These are phyloP conservation scores for Hippocampus abdominalis DNA, from an alignment of 2,113 vertebrate species.

Conservation along the genomic window DNA sequence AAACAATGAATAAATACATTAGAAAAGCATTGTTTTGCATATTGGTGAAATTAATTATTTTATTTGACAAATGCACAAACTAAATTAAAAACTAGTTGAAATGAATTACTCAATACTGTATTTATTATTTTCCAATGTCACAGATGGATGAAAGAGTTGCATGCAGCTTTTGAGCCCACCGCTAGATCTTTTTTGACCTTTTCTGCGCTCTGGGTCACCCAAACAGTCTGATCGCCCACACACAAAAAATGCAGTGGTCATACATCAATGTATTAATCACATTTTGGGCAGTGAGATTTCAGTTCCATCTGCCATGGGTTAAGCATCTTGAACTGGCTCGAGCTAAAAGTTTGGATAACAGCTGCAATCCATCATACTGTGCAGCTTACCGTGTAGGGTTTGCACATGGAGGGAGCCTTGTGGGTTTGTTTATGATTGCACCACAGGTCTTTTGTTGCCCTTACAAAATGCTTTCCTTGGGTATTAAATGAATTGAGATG, in stretches of 20 bases:
- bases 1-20: too few relatives aligned
- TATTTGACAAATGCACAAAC: too few relatives aligned
- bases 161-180: too few relatives aligned
- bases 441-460: constrained; percentile 2
- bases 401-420: neutral
- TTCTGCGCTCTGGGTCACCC: constrained; percentile 3
- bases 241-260: constrained; percentile 8
- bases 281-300: constrained; percentile 9
- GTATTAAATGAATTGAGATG: neutral
- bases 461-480: constrained; percentile 5
- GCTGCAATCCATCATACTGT: constrained; percentile 12
- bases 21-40: too few relatives aligned
- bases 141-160: too few relatives aligned
- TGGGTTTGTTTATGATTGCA: constrained; percentile 1
- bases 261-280: constrained; percentile 9
- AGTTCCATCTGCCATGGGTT: constrained; percentile 15
- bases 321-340: constrained; percentile 10
- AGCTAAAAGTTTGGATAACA: constrained; percentile 17
- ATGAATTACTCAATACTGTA: too few relatives aligned
- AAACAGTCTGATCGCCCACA: neutral
- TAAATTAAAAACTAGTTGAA: too few relatives aligned
- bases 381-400: neutral
- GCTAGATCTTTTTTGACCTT: constrained; percentile 4
- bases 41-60: too few relatives aligned
- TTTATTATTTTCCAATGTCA: too few relatives aligned